Conservation (phyloP, 2,113 vertebrate species). For the Chionomys nivalis region DNA sequence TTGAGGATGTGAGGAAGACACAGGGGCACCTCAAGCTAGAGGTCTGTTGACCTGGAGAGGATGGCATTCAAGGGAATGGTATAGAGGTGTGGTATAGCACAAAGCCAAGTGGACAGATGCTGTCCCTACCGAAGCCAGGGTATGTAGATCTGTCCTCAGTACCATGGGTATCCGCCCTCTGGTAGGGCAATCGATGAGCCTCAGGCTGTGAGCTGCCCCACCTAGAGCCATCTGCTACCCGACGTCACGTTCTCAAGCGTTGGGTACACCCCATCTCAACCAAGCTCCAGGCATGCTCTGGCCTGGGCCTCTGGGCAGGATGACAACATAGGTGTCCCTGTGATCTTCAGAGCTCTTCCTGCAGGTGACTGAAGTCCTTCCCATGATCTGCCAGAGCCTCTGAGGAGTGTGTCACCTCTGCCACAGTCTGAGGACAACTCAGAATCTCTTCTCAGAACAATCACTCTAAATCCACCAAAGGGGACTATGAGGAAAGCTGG, state of each 20-base stretch:
- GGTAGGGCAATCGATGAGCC: too few species aligned
- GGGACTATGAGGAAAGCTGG: background rate
- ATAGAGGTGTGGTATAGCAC: background rate
- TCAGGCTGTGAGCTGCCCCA: background rate
- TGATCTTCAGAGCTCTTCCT: background rate
- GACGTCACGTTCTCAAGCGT: background rate
- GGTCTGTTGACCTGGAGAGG: background rate
- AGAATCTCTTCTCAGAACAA: background rate
- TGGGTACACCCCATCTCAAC: background rate
- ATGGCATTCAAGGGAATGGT: background rate
- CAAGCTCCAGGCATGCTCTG: background rate
- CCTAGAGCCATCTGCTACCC: background rate
- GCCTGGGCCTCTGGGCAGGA: background rate
- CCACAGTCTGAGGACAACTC: background rate
- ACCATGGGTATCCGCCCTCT: rapidly evolving
- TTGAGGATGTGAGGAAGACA: background rate
- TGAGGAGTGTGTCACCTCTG: background rate
- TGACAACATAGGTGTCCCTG: background rate
- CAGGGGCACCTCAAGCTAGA: background rate
- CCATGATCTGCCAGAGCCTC: background rate
- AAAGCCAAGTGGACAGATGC: background rate
- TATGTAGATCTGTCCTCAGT: background rate
- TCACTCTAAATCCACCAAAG: background rate
- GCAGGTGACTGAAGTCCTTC: background rate
- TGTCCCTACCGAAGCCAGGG: background rate